Evolutionary conservation across 2,113 vertebrate species (phyloP), one percentile per base, ranked within the genome.

Genomic region (Noturus placidus): DNA sequence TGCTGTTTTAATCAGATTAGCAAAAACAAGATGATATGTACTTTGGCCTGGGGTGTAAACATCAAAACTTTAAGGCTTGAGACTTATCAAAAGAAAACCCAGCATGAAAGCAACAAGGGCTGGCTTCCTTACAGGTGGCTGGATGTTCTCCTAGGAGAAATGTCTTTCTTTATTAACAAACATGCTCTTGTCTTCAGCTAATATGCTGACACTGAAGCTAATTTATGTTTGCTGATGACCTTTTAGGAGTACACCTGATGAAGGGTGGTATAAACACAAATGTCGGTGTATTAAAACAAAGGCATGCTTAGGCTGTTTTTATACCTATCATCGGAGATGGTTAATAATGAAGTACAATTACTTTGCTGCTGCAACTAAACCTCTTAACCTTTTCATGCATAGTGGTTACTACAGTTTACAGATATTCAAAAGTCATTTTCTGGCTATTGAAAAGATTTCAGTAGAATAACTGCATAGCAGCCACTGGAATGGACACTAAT

Each of bases 101-200:
- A 84, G 72, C 78, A 52, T 61, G 88, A 89, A 50, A 72, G 19
- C 54, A 3, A 59, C n/a, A 78, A 81, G 38, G 65, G 79, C 77
- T 81, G 78, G 79, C 83, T 82, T 67, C 9, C 57, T 83, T 52
- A 70, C 52, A 79, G 86, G 46, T 30, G 52, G 81, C 63, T 61
- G 50, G 38, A 80, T 79, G 38, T 77, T 86, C 67, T 82, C 67
- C 57, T 76, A 83, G 86, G 65, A 84, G 87, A 82, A 57, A 84
- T 79, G 81, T 88, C 88, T 25, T 69, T 82, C 42, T 86, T 72
- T 78, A 85, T 89, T 85, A 88, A 67, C 82, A 81, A 72, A 52
- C 35, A 33, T 54, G 8, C 79, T 7, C 50, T 35, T 86, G 20
- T 90, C 30, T 86, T 50, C 56, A 76, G 74, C 70, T 86, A 88